Conservation (phyloP, 2,888 invertebrate species). For the Eumerus sabulonum region DNA sequence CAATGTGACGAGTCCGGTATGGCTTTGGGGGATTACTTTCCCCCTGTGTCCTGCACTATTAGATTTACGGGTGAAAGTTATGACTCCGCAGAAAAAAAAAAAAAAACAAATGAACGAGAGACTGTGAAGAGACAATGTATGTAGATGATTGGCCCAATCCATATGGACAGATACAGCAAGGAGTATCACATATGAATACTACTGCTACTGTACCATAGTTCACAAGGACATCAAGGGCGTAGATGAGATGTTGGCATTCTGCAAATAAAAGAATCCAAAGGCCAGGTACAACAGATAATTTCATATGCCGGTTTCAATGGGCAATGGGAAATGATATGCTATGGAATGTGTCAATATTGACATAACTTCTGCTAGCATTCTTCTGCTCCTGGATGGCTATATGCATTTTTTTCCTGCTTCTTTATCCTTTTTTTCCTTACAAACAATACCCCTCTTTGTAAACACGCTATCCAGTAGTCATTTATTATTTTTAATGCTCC, state of each 20-base stretch:
- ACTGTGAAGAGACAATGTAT: too few species aligned
- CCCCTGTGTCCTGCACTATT: conserved; percentile 41
- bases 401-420: conserved; percentile 39
- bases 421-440: conserved; percentile 2
- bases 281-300: conserved; percentile 59
- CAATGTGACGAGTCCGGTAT: conserved; percentile 49
- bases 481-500: conserved; percentile 41
- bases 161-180: too few species aligned
- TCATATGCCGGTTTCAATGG: conserved; percentile 62
- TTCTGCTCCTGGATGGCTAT: conserved; percentile 21
- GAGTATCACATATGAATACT: too few species aligned
- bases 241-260: conserved; percentile 15
- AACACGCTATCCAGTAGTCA: conserved; percentile 42
- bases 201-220: not conserved
- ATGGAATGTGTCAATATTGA: conserved; percentile 68
- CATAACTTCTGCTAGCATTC: conserved; percentile 55
- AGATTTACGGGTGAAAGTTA: conserved; percentile 63
- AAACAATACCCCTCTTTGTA: conserved; percentile 63
- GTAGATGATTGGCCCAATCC: too few species aligned
- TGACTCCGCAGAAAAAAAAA: conserved; percentile 19
- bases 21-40: conserved; percentile 36
- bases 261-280: conserved; percentile 49
- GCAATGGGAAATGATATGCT: conserved; percentile 60
- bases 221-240: conserved; percentile 16
- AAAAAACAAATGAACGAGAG: too few species aligned